Conservation (phyloP, 2,797 vertebrate genomes). For the Characodon lateralis region DNA sequence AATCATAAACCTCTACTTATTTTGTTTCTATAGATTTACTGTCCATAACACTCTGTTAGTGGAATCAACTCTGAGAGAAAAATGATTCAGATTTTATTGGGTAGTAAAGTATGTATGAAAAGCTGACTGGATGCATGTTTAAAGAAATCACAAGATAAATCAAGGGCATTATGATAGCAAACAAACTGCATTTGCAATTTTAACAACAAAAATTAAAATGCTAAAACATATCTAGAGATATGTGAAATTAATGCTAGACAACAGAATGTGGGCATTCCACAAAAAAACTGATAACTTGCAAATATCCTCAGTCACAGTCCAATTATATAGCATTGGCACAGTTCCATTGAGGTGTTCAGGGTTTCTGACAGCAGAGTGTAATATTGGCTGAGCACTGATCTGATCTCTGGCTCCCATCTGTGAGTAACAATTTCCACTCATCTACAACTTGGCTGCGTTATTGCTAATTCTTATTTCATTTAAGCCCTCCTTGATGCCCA, state of each 20-base stretch:
- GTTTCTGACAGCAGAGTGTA: slow-evolving; percentile 32
- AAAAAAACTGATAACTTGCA: slow-evolving; percentile 34
- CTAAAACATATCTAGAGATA: slow-evolving; percentile 23
- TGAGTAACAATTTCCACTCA: slow-evolving; percentile 27
- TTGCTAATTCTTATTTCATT: slow-evolving; percentile 41
- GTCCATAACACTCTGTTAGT: slow-evolving; percentile 30
- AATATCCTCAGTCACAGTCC: slow-evolving; percentile 47
- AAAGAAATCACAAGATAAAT: slow-evolving; percentile 15
- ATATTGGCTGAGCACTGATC: slow-evolving; percentile 49
- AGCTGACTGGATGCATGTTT: slow-evolving; percentile 22
- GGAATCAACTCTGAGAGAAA: slow-evolving; percentile 22
- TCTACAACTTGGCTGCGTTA: slow-evolving; percentile 17
- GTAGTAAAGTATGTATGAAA: slow-evolving; percentile 50
- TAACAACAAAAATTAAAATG: slow-evolving; percentile 25
- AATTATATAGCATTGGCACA: slow-evolving; percentile 30
- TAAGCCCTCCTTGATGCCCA: slow-evolving; percentile 8
- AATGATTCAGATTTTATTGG: slow-evolving; percentile 37
- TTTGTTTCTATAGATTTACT: neutral
- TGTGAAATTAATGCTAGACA: slow-evolving; percentile 11
- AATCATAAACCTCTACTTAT: slow-evolving; percentile 2
- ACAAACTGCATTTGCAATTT: slow-evolving; percentile 31
- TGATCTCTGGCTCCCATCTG: slow-evolving; percentile 34
- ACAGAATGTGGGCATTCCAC: slow-evolving; percentile 21
- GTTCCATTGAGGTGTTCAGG: slow-evolving; percentile 19
- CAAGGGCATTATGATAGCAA: neutral